A percentile compares a stretch with the other conserved stretches of the same genome.
phyloP scores from a whole-genome alignment of 2,113 vertebrate species.

The Hirundichthys speculiger region DNA sequence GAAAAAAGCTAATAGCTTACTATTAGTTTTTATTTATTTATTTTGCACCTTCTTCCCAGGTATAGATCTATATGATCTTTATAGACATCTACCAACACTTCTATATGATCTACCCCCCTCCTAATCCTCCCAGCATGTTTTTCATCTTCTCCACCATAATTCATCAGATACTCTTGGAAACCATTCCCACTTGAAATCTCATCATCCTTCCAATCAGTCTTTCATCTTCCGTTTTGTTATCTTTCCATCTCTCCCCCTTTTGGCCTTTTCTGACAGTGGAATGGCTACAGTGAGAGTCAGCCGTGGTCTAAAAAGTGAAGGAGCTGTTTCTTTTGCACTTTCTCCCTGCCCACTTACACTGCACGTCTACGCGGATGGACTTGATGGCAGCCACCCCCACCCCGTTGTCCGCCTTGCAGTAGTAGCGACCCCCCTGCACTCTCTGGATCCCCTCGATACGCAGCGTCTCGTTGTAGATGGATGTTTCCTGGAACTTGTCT shows the following conservation, averaged over 20 bases:
- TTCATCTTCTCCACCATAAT: constrained; percentile 58
- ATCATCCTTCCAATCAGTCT: constrained; percentile 64
- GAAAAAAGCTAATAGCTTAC: neutral
- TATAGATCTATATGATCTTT: no score
- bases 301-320: constrained; percentile 72
- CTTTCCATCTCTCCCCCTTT: constrained; percentile 55
- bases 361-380: constrained; percentile 99
- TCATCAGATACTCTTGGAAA: constrained; percentile 79
- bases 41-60: no score
- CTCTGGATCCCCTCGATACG: constrained; percentile 92
- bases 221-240: constrained; percentile 64
- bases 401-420: constrained; percentile 99
- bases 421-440: constrained; percentile 97
- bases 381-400: constrained; percentile 99
- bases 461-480: constrained; percentile 96
- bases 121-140: constrained; percentile 39
- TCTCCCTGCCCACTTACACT: constrained; percentile 90
- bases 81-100: neutral
- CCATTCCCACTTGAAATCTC: constrained; percentile 74
- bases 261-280: constrained; percentile 58
- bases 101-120: constrained; percentile 37
- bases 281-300: constrained; percentile 65
- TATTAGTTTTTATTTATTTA: no score
- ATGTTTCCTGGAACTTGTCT: constrained; percentile 98
- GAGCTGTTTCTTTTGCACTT: constrained; percentile 44